Conservation (phyloP, 2,797 vertebrate genomes). For the Melopsittacus undulatus region DNA sequence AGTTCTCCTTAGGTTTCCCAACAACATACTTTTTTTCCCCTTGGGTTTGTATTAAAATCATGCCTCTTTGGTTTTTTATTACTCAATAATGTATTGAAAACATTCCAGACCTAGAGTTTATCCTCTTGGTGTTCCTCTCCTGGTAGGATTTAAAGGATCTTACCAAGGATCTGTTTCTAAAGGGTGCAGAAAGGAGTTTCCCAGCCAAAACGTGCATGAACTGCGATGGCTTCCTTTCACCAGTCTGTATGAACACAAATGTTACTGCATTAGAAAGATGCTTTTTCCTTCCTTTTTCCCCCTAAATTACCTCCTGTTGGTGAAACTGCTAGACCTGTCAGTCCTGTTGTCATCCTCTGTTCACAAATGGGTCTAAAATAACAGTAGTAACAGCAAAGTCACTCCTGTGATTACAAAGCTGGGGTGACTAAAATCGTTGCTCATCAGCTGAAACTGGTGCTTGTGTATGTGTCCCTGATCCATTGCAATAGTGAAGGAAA, state of each 20-base stretch:
- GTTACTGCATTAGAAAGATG: background rate
- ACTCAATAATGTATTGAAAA: background rate
- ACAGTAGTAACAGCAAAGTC: background rate
- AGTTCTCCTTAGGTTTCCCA: background rate
- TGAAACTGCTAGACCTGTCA: background rate
- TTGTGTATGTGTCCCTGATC: background rate
- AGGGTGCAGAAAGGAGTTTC: background rate
- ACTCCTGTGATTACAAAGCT: background rate
- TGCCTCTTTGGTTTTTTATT: background rate
- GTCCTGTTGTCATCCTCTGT: background rate
- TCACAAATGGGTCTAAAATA: background rate
- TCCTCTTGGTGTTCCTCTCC: background rate
- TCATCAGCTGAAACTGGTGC: background rate
- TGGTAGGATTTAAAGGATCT: background rate
- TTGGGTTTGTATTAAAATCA: background rate
- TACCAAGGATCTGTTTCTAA: background rate
- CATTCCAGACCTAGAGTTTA: background rate
- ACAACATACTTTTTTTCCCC: background rate
- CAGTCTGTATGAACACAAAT: background rate
- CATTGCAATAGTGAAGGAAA: background rate
- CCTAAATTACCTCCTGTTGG: background rate
- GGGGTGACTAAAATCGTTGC: background rate
- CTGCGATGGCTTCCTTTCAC: background rate
- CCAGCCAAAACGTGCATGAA: background rate
- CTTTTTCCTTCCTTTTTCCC: accelerated